Evolutionary conservation across 2,113 vertebrate genomes (phyloP).

Genomic region (Lepidiolamprologus cunningtoni): DNA sequence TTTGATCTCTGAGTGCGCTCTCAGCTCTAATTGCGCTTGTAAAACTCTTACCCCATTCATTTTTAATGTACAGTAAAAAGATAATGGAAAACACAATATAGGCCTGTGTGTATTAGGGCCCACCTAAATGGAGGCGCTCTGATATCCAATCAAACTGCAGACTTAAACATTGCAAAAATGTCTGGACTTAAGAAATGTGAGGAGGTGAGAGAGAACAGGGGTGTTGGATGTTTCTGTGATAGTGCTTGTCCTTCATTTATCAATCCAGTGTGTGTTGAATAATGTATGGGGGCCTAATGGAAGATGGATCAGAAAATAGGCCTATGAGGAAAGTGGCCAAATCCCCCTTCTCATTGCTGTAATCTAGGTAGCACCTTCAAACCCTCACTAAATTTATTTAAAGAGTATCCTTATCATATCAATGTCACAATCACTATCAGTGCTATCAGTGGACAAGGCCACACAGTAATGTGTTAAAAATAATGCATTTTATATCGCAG

Average conservation of each 20-base stretch:
- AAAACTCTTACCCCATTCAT: conserved; percentile 65
- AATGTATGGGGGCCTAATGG: conserved; percentile 67
- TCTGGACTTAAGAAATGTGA: conserved; percentile 12
- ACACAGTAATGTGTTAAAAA: not conserved
- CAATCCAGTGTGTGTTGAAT: conserved; percentile 50
- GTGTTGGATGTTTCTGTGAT: conserved; percentile 40
- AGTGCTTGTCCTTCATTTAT: conserved; percentile 56
- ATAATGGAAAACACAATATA: conserved; percentile 58
- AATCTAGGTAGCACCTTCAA: not conserved
- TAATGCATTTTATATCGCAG: not conserved
- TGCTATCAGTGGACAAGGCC: not conserved
- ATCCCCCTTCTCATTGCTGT: conserved; percentile 34
- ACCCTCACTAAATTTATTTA: not conserved
- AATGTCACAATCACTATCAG: not conserved
- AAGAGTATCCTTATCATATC: not conserved
- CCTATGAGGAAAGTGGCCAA: conserved; percentile 18
- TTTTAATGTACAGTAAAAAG: conserved; percentile 73
- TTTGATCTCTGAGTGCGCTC: conserved; percentile 60
- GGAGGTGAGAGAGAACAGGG: conserved; percentile 20
- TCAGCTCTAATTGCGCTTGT: conserved; percentile 66
- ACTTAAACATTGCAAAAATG: conserved; percentile 32
- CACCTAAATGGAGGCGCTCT: conserved; percentile 25
- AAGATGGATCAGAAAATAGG: conserved; percentile 21
- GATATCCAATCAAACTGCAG: conserved; percentile 21
- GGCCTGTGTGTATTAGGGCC: not conserved